These are phyloP conservation scores for Hipparchia sbordonii DNA, from an alignment of 2,888 invertebrate genomes.

Conservation along the genomic window DNA sequence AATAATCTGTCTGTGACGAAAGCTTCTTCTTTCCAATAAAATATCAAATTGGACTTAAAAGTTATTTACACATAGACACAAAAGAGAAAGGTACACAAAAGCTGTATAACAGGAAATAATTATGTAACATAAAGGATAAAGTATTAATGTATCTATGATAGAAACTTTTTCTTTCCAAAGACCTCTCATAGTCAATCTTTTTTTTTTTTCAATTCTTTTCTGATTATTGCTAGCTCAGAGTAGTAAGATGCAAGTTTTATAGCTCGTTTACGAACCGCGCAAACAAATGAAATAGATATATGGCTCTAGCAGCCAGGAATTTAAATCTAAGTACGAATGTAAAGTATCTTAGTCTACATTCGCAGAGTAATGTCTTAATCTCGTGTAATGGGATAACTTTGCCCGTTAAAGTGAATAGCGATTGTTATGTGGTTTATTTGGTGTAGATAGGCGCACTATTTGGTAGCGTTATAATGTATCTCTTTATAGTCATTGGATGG, in stretches of 20 bases:
- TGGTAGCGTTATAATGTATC: not conserved
- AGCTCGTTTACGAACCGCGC: not conserved
- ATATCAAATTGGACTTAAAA: no score
- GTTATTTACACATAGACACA: no score
- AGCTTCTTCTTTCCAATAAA: no score
- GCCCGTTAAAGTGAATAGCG: conserved; percentile 40
- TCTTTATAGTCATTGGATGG: not conserved
- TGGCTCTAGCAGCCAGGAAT: conserved; percentile 14
- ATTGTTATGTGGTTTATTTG: conserved; percentile 30
- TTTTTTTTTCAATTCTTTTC: no score
- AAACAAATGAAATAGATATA: conserved; percentile 18
- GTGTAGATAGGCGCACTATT: conserved; percentile 5
- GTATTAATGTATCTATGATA: no score
- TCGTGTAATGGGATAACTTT: conserved; percentile 42
- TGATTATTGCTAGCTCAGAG: not conserved
- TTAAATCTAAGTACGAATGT: conserved; percentile 25
- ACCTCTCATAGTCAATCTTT: no score
- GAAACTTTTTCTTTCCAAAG: no score
- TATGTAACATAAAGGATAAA: not conserved
- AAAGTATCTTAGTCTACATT: conserved; percentile 28
- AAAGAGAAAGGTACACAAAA: no score
- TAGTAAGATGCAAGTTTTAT: conserved; percentile 5
- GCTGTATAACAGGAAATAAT: not conserved
- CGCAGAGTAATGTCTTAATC: conserved; percentile 40
- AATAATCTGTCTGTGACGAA: no score